These are phyloP conservation scores for Meteorus cinctellus DNA, from an alignment of 2,888 invertebrate species.

Conservation along the genomic window DNA sequence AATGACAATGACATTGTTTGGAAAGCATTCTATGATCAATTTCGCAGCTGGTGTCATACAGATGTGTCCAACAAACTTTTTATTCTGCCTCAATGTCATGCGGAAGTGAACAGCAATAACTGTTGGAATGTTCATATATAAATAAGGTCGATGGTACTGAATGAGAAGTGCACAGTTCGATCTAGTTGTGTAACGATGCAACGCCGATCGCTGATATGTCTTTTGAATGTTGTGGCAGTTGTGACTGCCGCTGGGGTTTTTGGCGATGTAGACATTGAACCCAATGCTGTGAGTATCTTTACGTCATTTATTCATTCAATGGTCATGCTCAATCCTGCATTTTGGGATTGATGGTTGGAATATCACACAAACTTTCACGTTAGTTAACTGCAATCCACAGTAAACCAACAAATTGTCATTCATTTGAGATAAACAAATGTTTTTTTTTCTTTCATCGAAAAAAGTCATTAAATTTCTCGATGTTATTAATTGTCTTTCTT, in stretches of 20 bases:
- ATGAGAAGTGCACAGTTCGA: constrained; percentile 44
- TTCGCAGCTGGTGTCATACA: constrained; percentile 49
- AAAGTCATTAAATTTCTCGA: too few species aligned
- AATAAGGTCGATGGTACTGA: constrained; percentile 48
- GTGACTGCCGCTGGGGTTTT: constrained; percentile 56
- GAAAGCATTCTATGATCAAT: constrained; percentile 13
- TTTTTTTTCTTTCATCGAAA: too few species aligned
- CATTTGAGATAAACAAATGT: too few species aligned
- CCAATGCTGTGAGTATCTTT: constrained; percentile 41
- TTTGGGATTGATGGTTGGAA: too few species aligned
- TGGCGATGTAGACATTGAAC: constrained; percentile 47
- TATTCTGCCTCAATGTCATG: constrained; percentile 43
- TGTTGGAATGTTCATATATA: constrained; percentile 49
- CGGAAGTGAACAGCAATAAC: constrained; percentile 38
- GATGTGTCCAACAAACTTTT: constrained; percentile 49
- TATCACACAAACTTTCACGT: too few species aligned
- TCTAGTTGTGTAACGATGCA: constrained; percentile 14
- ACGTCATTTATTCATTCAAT: too few species aligned
- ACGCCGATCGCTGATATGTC: constrained; percentile 45
- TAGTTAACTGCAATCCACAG: too few species aligned
- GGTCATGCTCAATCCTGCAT: too few species aligned
- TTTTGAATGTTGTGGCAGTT: constrained; percentile 55
- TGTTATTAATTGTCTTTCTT: too few species aligned
- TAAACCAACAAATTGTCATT: too few species aligned
- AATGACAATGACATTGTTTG: constrained; percentile 21